These are phyloP conservation scores for Microctenopoma lineatum DNA, from an alignment of 2,797 vertebrate species.

Conservation along the genomic window DNA sequence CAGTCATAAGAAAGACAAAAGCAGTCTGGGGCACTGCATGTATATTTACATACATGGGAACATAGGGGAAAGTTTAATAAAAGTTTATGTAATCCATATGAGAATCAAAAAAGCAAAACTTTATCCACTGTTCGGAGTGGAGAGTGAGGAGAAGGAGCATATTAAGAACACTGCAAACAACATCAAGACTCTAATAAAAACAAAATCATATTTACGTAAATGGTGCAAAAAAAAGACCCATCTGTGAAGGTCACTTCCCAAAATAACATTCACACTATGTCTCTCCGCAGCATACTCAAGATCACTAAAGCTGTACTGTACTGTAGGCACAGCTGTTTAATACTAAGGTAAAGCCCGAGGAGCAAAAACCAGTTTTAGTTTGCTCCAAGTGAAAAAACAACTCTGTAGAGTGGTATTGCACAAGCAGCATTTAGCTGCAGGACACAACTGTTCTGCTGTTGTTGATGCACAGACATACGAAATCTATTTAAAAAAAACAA, in stretches of 20 bases:
- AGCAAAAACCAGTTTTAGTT: conserved; percentile 48
- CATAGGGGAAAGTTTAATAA: not conserved
- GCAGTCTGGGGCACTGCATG: not conserved
- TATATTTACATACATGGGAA: not conserved
- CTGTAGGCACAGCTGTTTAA: not conserved
- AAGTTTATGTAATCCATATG: too few species aligned
- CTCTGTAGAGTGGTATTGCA: conserved; percentile 33
- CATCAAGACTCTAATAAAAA: conserved; percentile 14
- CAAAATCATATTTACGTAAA: not conserved
- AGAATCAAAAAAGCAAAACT: too few species aligned
- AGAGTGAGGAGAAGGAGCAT: conserved; percentile 21
- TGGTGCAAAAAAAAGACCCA: not conserved
- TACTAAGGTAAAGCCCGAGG: conserved; percentile 13
- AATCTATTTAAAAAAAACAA: conserved; percentile 15
- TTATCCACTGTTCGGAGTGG: conserved; percentile 24
- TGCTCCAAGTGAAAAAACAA: conserved; percentile 30
- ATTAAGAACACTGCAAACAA: conserved; percentile 64
- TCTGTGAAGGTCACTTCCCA: not conserved
- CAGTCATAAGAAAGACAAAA: too few species aligned
- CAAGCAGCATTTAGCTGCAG: conserved; percentile 57
- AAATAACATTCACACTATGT: not conserved
- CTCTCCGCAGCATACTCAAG: not conserved
- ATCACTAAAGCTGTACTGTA: not conserved
- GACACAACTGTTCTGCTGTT: conserved; percentile 56
- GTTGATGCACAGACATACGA: conserved; percentile 24